These are phyloP conservation scores for Diadema setosum DNA, from an alignment of 35 echinoderm and acorn worm genomes.

Conservation along the genomic window DNA sequence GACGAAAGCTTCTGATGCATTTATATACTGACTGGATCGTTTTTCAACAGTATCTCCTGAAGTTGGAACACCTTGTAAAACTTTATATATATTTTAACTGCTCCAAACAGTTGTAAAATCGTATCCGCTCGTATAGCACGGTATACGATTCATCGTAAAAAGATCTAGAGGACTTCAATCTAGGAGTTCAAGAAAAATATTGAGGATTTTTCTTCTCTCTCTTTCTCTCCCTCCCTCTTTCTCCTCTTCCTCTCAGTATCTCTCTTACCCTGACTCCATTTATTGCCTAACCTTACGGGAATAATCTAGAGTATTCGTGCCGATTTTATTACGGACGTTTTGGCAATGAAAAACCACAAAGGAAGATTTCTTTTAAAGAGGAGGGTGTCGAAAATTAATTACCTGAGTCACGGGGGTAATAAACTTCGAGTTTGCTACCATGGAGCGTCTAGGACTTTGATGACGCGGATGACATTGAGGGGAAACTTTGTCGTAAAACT, in stretches of 20 bases:
- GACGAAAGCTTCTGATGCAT: too few relatives aligned
- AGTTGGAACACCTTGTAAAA: constrained; percentile 15
- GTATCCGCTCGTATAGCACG: neutral
- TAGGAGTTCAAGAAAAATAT: neutral
- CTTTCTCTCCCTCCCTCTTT: too few relatives aligned
- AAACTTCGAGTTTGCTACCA: too few relatives aligned
- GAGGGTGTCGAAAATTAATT: neutral
- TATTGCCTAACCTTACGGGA: neutral
- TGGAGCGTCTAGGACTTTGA: too few relatives aligned
- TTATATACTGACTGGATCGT: neutral
- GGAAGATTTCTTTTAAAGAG: neutral
- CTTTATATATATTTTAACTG: neutral
- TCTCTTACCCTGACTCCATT: too few relatives aligned
- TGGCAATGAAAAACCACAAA: neutral
- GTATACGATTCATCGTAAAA: constrained; percentile 3
- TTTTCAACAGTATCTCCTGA: neutral
- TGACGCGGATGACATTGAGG: too few relatives aligned
- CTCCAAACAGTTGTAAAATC: constrained; percentile 1
- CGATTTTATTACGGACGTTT: neutral
- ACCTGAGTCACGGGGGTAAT: neutral
- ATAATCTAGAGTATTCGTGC: neutral
- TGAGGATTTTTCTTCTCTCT: neutral
- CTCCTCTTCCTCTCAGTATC: too few relatives aligned
- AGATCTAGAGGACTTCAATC: neutral
- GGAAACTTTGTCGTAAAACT: too few relatives aligned